Evolutionary conservation across 2,797 vertebrate genomes (phyloP).

Genomic region (Muraenolepis orangiensis): DNA sequence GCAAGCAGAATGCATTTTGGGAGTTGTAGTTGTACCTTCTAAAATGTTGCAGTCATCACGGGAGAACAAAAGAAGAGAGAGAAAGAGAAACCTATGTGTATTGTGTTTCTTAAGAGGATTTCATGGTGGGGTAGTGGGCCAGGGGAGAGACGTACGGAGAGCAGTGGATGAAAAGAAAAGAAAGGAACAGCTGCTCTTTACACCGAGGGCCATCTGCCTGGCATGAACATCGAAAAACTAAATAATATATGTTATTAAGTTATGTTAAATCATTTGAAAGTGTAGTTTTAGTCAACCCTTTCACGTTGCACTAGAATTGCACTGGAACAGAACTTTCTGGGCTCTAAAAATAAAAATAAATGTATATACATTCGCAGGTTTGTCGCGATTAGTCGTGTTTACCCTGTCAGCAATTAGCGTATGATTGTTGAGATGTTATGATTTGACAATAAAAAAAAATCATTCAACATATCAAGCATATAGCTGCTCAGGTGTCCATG

Average conservation of each 20-base stretch:
- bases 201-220: constrained; percentile 54
- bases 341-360: too few relatives aligned
- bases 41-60: neutral
- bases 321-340: too few relatives aligned
- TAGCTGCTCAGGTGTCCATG: too few relatives aligned
- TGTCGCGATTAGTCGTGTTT: too few relatives aligned
- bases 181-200: constrained; percentile 75
- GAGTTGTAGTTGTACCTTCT: neutral
- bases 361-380: too few relatives aligned
- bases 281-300: neutral
- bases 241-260: neutral
- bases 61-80: constrained; percentile 2
- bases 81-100: constrained; percentile 27
- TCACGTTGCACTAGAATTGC: too few relatives aligned
- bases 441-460: neutral
- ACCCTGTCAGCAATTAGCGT: too few relatives aligned
- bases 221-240: constrained; percentile 19
- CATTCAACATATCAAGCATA: neutral
- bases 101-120: constrained; percentile 65
- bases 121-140: constrained; percentile 60
- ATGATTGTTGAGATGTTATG: neutral
- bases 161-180: constrained; percentile 10
- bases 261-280: too few relatives aligned
- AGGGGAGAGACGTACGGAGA: constrained; percentile 33
- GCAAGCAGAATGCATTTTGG: neutral